Conservation (phyloP, 2,888 invertebrate genomes). For the Hymenopus coronatus region DNA sequence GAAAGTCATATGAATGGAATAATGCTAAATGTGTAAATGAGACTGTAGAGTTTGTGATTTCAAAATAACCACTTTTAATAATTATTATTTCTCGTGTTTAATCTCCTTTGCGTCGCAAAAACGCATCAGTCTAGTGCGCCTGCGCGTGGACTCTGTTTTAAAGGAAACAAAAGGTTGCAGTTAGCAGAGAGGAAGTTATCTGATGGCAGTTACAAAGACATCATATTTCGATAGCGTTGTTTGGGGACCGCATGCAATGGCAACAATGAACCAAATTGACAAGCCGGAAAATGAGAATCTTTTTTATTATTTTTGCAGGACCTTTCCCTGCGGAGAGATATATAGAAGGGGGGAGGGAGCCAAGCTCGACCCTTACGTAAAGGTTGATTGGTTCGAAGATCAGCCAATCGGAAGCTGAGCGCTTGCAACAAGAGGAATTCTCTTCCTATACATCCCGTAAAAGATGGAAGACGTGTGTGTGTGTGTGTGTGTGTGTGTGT, state of each 20-base stretch:
- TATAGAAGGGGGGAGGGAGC: background rate
- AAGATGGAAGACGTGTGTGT: background rate
- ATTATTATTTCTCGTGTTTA: no score
- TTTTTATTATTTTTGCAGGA: background rate
- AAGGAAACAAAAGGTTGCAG: no score
- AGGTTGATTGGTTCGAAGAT: background rate
- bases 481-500: no score
- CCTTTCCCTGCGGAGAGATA: background rate
- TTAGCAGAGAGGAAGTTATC: no score
- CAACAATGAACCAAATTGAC: background rate
- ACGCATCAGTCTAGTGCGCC: no score
- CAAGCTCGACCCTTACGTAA: background rate
- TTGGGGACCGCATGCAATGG: background rate
- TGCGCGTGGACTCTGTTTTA: no score
- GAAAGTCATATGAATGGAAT: no score
- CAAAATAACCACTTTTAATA: no score
- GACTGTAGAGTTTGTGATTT: no score
- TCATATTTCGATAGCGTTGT: background rate
- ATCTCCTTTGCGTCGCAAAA: no score
- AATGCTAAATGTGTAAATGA: no score
- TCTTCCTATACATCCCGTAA: background rate
- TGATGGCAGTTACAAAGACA: no score
- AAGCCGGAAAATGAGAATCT: background rate
- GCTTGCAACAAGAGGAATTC: background rate
- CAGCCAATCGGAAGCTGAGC: background rate